These are phyloP conservation scores for Ceyx cyanopectus DNA, from an alignment of 2,113 vertebrate species.

Conservation along the genomic window DNA sequence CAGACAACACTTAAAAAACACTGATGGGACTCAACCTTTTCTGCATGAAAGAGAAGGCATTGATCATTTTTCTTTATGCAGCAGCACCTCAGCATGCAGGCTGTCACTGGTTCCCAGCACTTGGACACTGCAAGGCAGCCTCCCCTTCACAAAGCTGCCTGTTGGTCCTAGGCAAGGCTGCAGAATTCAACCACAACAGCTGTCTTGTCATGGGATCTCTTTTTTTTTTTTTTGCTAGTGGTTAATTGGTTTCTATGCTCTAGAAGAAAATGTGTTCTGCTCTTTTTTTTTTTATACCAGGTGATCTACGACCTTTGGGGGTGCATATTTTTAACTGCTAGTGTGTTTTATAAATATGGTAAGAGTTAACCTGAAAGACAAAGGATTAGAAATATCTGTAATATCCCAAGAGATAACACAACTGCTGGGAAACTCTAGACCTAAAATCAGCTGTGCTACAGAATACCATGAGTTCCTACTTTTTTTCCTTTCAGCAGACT, in stretches of 20 bases:
- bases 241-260: not conserved
- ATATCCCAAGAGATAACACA: conserved; percentile 32
- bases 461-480: not conserved
- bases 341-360: not conserved
- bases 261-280: not conserved
- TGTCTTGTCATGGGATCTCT: not conserved
- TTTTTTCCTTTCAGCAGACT: not conserved
- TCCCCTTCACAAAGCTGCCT: not conserved
- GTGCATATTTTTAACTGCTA: not conserved
- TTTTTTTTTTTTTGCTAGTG: not conserved
- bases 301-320: not conserved
- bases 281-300: not conserved
- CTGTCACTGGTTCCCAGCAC: not conserved
- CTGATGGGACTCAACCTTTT: not conserved
- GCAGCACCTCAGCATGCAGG: not conserved
- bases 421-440: conserved; percentile 39
- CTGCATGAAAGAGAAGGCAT: not conserved
- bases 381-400: not conserved
- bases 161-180: not conserved
- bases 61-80: not conserved
- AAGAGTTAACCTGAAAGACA: not conserved
- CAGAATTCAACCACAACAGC: not conserved
- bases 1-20: not conserved
- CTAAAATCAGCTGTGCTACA: conserved; percentile 8
- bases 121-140: not conserved